Conservation (phyloP, 1,140 invertebrate species). For the Saxidomus purpurata region DNA sequence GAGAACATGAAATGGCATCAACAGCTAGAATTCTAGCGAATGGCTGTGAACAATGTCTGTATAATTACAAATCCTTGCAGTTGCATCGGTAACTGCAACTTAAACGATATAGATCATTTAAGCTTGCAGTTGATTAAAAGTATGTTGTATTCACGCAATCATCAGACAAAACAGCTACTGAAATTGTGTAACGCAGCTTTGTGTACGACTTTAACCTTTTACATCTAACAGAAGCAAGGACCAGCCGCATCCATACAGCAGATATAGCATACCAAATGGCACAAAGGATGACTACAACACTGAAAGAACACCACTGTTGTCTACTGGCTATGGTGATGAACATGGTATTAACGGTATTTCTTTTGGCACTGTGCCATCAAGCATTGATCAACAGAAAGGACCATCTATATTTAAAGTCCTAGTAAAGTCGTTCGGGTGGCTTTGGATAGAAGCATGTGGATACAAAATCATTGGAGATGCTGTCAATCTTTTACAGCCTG, state of each 20-base stretch:
- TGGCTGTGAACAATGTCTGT: too few relatives aligned
- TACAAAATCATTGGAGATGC: slow-evolving; percentile 35
- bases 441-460: slow-evolving; percentile 22
- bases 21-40: too few relatives aligned
- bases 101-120: too few relatives aligned
- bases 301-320: slow-evolving; percentile 17
- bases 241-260: neutral
- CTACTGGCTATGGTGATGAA: neutral
- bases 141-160: too few relatives aligned
- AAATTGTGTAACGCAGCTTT: too few relatives aligned
- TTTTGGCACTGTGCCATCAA: neutral
- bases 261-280: neutral
- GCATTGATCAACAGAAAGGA: neutral
- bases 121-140: too few relatives aligned
- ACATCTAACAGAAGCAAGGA: neutral
- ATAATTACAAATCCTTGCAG: too few relatives aligned
- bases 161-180: too few relatives aligned
- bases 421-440: slow-evolving; percentile 6
- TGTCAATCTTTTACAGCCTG: slow-evolving; percentile 13
- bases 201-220: too few relatives aligned
- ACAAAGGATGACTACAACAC: neutral
- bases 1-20: too few relatives aligned
- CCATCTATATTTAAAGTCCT: slow-evolving; percentile 24
- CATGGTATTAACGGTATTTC: neutral
- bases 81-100: too few relatives aligned